Conservation (phyloP, 2,113 vertebrate species). For the Corythornis cristatus region DNA sequence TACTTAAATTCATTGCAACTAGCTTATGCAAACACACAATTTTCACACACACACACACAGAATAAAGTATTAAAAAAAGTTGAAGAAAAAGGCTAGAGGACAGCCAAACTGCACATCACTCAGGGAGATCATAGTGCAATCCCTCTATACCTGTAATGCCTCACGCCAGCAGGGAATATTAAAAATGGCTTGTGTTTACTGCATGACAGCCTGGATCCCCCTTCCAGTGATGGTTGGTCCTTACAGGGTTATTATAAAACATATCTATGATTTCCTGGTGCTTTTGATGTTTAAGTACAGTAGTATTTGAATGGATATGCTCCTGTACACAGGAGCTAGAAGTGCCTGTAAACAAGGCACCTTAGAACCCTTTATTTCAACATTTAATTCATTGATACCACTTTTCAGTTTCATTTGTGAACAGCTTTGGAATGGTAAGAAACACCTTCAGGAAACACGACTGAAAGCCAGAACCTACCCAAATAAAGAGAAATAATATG, state of each 20-base stretch:
- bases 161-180: slow-evolving; percentile 22
- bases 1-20: slow-evolving; percentile 75
- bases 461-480: background rate
- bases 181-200: slow-evolving; percentile 69
- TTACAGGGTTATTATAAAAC: background rate
- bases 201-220: background rate
- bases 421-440: slow-evolving; percentile 34
- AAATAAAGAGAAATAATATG: background rate
- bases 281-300: background rate
- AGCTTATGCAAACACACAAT: slow-evolving; percentile 79
- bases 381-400: background rate
- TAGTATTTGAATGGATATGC: background rate
- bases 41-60: slow-evolving; percentile 68
- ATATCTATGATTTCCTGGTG: background rate
- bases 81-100: slow-evolving; percentile 67
- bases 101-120: slow-evolving; percentile 85
- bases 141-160: background rate
- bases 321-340: background rate
- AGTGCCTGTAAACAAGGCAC: background rate
- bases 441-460: background rate
- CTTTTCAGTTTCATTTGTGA: slow-evolving; percentile 1
- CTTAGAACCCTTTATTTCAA: background rate
- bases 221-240: background rate
- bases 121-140: slow-evolving; percentile 87
- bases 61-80: slow-evolving; percentile 65